Conservation (phyloP, 2,888 invertebrate species). For the Buathra laborator region DNA sequence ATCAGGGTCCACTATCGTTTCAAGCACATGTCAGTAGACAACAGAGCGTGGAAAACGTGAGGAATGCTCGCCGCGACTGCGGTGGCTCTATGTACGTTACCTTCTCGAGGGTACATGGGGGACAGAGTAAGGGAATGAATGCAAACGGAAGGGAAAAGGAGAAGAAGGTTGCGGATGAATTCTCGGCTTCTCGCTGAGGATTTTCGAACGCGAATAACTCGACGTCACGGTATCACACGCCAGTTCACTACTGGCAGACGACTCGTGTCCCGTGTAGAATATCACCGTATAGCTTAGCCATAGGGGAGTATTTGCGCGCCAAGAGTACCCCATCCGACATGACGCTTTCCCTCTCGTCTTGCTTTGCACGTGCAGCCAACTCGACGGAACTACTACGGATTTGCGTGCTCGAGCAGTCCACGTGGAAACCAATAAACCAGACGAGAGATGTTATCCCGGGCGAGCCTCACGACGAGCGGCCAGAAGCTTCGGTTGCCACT, state of each 20-base stretch:
- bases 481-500: slow-evolving; percentile 45
- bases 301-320: slow-evolving; percentile 67
- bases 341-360: slow-evolving; percentile 49
- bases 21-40: slow-evolving; percentile 74
- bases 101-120: slow-evolving; percentile 49
- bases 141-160: slow-evolving; percentile 61
- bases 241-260: slow-evolving; percentile 61
- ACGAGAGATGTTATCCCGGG: slow-evolving; percentile 66
- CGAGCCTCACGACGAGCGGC: slow-evolving; percentile 33
- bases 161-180: slow-evolving; percentile 72
- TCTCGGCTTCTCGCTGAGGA: slow-evolving; percentile 73
- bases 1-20: slow-evolving; percentile 74
- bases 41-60: slow-evolving; percentile 76
- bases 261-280: slow-evolving; percentile 55
- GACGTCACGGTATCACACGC: slow-evolving; percentile 74
- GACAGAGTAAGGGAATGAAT: slow-evolving; percentile 63
- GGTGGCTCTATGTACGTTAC: slow-evolving; percentile 50
- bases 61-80: slow-evolving; percentile 74
- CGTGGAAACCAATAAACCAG: slow-evolving; percentile 75
- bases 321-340: slow-evolving; percentile 43
- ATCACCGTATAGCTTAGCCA: slow-evolving; percentile 22
- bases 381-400: slow-evolving; percentile 50
- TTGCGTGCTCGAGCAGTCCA: slow-evolving; percentile 69
- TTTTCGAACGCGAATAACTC: slow-evolving; percentile 79
- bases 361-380: slow-evolving; percentile 44